Evolutionary conservation across 1,140 invertebrate genomes (phyloP).

Genomic region (Trachymyrmex cornetzi): DNA sequence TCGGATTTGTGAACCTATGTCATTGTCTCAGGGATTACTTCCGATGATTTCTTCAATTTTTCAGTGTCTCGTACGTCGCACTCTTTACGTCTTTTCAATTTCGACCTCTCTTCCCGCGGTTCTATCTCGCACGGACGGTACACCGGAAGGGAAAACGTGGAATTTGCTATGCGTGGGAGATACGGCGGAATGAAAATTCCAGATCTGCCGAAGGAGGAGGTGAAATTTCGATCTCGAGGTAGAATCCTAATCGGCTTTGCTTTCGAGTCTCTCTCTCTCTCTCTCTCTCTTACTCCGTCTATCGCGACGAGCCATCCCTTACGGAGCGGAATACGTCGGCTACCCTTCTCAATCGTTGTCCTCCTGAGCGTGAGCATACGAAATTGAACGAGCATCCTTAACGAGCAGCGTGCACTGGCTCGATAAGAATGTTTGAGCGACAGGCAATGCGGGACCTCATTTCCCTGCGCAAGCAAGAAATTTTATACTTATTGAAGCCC

Average conservation of each 20-base stretch:
- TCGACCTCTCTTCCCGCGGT: neutral
- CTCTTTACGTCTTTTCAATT: neutral
- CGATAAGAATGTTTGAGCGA: slow-evolving; percentile 73
- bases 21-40: slow-evolving; percentile 80
- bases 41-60: slow-evolving; percentile 59
- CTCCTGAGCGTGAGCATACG: slow-evolving; percentile 68
- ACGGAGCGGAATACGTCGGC: slow-evolving; percentile 12
- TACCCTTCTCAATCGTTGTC: slow-evolving; percentile 48
- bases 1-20: slow-evolving; percentile 76
- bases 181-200: slow-evolving; percentile 37
- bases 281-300: neutral
- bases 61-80: slow-evolving; percentile 63
- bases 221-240: slow-evolving; percentile 69
- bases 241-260: slow-evolving; percentile 75
- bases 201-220: slow-evolving; percentile 53
- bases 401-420: slow-evolving; percentile 72
- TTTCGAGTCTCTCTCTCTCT: slow-evolving; percentile 47
- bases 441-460: slow-evolving; percentile 55
- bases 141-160: slow-evolving; percentile 20
- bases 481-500: slow-evolving; percentile 63
- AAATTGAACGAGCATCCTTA: slow-evolving; percentile 74
- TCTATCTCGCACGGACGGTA: neutral
- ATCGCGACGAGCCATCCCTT: neutral
- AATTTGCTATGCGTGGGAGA: slow-evolving; percentile 41
- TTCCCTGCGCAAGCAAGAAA: slow-evolving; percentile 66